Conservation (phyloP, 2,888 invertebrate species). For the Choreutis nemorana region DNA sequence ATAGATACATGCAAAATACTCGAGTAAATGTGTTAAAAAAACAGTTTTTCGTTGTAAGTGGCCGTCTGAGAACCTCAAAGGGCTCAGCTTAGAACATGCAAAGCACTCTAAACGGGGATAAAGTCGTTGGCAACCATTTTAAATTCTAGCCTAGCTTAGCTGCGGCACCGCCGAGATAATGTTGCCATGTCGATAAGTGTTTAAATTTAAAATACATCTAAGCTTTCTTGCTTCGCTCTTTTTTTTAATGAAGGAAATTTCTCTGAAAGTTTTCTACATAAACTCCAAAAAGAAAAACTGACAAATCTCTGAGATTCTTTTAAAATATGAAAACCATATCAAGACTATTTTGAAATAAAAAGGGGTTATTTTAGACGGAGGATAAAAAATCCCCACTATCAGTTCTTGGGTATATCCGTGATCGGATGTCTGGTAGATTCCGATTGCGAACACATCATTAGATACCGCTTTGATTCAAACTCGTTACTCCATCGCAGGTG, state of each 20-base stretch:
- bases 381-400: conserved; percentile 12
- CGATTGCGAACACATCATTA: conserved; percentile 38
- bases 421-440: conserved; percentile 29
- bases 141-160: conserved; percentile 26
- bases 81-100: conserved; percentile 31
- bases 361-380: conserved; percentile 8
- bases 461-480: conserved; percentile 34
- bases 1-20: too few species aligned
- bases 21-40: conserved; percentile 32
- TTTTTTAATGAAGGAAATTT: too few species aligned
- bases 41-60: conserved; percentile 43
- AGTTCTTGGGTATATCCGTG: conserved; percentile 18
- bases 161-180: conserved; percentile 25
- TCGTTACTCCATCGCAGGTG: conserved; percentile 22
- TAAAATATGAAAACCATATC: too few species aligned
- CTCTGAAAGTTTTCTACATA: not conserved
- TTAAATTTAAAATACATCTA: too few species aligned
- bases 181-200: conserved; percentile 9
- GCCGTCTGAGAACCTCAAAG: conserved; percentile 49
- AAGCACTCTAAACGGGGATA: conserved; percentile 28
- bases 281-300: conserved; percentile 1
- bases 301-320: too few species aligned
- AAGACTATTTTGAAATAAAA: too few species aligned
- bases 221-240: too few species aligned
- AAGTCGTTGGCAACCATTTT: conserved; percentile 27